These are phyloP conservation scores for Hydrotaea cyrtoneurina DNA, from an alignment of 2,888 invertebrate species.

Conservation along the genomic window DNA sequence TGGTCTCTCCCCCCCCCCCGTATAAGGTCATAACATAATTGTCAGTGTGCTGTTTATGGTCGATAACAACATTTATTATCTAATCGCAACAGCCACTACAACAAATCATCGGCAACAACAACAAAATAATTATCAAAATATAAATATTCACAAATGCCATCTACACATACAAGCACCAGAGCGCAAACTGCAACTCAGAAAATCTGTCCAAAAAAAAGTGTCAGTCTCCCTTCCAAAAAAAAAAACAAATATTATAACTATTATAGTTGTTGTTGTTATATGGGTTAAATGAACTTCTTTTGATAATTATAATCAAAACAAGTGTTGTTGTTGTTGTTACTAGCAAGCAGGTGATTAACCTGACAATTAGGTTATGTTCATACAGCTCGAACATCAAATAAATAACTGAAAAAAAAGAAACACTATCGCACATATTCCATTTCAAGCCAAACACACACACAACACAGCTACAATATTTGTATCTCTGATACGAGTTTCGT, in stretches of 20 bases:
- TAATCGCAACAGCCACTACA: slow-evolving; percentile 30
- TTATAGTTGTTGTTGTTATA: slow-evolving; percentile 29
- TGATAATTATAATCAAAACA: slow-evolving; percentile 25
- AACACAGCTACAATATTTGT: neutral
- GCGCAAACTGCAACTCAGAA: neutral
- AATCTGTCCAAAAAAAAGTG: neutral
- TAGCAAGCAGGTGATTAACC: slow-evolving; percentile 63
- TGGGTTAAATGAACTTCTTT: slow-evolving; percentile 47
- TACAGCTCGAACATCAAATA: neutral
- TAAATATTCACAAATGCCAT: slow-evolving; percentile 17
- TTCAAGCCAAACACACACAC: neutral
- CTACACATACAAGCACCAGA: neutral
- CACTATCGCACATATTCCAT: neutral
- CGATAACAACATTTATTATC: slow-evolving; percentile 31
- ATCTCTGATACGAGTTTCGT: neutral
- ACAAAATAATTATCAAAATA: slow-evolving; percentile 30
- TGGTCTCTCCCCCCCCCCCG: neutral
- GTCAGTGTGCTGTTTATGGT: neutral
- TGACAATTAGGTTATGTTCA: slow-evolving; percentile 30
- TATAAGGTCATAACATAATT: slow-evolving; percentile 24
- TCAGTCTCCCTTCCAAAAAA: neutral
- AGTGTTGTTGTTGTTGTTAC: neutral
- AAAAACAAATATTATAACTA: too few relatives aligned
- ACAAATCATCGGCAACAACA: neutral
- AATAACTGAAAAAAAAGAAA: neutral